Conservation (phyloP, 2,888 invertebrate species). For the Cotesia congregata region DNA sequence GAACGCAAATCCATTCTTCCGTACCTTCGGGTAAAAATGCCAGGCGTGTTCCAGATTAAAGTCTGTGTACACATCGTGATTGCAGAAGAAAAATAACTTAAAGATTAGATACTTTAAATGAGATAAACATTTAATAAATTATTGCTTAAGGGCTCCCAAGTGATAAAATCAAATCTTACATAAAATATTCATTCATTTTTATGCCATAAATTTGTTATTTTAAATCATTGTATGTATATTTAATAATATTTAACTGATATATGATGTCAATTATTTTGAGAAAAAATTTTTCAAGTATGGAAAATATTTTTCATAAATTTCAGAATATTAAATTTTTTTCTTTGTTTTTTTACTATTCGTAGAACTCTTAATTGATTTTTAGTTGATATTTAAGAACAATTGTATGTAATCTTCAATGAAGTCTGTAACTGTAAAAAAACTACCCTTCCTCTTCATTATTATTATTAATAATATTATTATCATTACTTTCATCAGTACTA, state of each 20-base stretch:
- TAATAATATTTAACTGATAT: constrained; percentile 14
- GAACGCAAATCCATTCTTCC: constrained; percentile 31
- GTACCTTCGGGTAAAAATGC: constrained; percentile 27
- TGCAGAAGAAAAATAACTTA: background rate
- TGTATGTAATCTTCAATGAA: constrained; percentile 13
- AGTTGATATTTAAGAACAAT: background rate
- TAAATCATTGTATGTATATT: constrained; percentile 3
- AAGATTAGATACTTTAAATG: constrained; percentile 3
- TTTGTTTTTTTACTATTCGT: background rate
- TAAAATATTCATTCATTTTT: background rate
- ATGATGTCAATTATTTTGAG: background rate
- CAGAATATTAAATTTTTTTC: background rate
- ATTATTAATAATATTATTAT: background rate
- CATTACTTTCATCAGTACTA: background rate
- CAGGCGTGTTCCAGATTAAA: constrained; percentile 33
- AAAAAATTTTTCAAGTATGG: background rate
- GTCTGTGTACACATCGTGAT: constrained; percentile 23
- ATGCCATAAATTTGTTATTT: background rate
- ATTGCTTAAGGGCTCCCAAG: constrained; percentile 3
- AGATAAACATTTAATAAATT: background rate
- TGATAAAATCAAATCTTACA: background rate
- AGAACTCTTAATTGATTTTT: background rate
- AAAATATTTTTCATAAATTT: background rate
- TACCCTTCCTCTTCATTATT: constrained; percentile 8
- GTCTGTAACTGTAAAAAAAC: constrained; percentile 12